Evolutionary conservation across 2,888 invertebrate genomes (phyloP).

Genomic region (Nephrotoma appendiculata): DNA sequence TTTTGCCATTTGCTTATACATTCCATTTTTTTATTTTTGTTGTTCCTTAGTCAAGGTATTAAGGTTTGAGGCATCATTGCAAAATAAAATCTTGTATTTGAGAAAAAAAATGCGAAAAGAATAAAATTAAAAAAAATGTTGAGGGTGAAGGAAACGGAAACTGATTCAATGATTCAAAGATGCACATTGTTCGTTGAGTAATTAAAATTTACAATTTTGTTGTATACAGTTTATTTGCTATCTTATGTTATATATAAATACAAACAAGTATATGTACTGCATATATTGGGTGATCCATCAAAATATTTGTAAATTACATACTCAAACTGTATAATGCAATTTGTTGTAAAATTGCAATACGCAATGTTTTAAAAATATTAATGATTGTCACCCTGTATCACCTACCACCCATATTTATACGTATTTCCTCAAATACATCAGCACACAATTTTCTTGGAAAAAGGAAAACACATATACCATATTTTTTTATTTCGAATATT

Average conservation of each 20-base stretch:
- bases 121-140: background rate
- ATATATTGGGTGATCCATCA: background rate
- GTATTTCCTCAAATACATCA: background rate
- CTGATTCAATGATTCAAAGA: slow-evolving; percentile 7
- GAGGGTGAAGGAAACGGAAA: slow-evolving; percentile 1
- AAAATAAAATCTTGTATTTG: background rate
- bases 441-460: background rate
- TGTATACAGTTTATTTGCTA: slow-evolving; percentile 13
- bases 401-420: background rate
- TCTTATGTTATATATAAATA: slow-evolving; percentile 1
- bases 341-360: background rate
- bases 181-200: slow-evolving; percentile 13
- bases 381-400: background rate
- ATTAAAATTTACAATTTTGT: slow-evolving; percentile 15
- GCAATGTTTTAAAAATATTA: background rate
- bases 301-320: background rate
- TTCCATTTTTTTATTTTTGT: background rate
- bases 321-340: background rate
- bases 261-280: background rate
- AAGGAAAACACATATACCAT: background rate
- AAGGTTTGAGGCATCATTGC: background rate
- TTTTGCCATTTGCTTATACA: background rate
- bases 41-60: background rate
- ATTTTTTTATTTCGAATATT: background rate
- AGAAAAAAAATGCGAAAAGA: background rate